phyloP scores from a whole-genome alignment of 2,797 vertebrate species.

The Arnoldichthys spilopterus region DNA sequence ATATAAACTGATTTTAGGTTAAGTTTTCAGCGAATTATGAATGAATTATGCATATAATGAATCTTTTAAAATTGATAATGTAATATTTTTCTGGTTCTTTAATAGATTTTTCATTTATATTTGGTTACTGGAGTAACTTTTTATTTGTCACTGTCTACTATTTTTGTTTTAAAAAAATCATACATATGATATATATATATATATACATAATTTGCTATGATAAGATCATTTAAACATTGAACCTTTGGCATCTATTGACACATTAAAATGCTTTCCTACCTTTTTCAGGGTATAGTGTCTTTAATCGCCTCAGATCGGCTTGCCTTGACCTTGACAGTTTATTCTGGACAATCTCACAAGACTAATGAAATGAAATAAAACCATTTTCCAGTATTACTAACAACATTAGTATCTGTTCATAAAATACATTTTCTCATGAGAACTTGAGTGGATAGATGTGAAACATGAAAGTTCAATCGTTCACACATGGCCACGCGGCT shows the following conservation, averaged over 20 bases:
- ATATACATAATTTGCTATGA: too few relatives aligned
- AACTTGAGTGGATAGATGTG: slow-evolving; percentile 35
- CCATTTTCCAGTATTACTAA: not conserved
- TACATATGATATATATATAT: too few relatives aligned
- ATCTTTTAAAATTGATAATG: not conserved
- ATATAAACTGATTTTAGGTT: not conserved
- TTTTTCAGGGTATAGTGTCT: not conserved
- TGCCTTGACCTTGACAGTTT: not conserved
- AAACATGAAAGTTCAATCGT: slow-evolving; percentile 74
- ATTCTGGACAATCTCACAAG: not conserved
- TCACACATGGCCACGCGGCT: slow-evolving; percentile 63
- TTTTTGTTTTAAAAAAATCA: too few relatives aligned
- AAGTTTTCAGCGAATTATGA: too few relatives aligned
- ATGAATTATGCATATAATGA: not conserved
- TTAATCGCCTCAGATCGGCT: not conserved
- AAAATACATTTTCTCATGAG: slow-evolving; percentile 47
- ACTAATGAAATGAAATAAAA: not conserved
- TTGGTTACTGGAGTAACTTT: not conserved
- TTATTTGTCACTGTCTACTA: not conserved
- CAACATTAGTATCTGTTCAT: not conserved
- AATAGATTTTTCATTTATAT: not conserved
- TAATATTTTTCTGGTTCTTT: too few relatives aligned
- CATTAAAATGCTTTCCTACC: not conserved
- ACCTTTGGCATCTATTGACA: not conserved
- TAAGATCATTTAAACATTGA: not conserved